phyloP scores from a whole-genome alignment of 2,888 invertebrate species.

The Nephrotoma flavescens region DNA sequence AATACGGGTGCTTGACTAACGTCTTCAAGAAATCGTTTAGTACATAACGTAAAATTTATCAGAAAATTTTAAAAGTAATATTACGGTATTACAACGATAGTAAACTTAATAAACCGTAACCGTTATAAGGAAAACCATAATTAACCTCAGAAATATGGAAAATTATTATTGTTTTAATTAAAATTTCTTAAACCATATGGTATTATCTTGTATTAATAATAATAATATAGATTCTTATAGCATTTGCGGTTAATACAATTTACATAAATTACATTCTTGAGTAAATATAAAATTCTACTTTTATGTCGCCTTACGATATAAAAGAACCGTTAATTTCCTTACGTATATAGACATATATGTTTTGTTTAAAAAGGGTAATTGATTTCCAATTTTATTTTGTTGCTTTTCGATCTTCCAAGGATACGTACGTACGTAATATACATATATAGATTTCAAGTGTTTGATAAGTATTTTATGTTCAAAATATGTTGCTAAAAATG shows the following conservation, averaged over 20 bases:
- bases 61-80: too few species aligned
- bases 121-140: neutral
- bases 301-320: neutral
- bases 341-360: neutral
- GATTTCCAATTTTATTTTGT: neutral
- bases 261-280: neutral
- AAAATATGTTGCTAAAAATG: neutral
- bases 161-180: neutral
- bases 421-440: neutral
- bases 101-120: neutral
- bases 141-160: neutral
- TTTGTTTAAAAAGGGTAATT: neutral
- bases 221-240: neutral
- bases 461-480: neutral
- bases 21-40: too few species aligned
- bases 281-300: neutral
- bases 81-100: too few species aligned
- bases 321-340: neutral
- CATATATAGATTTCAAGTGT: neutral
- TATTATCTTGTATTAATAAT: neutral
- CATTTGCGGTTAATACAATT: neutral
- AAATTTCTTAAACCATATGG: neutral
- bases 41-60: too few species aligned
- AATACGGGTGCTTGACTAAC: too few species aligned
- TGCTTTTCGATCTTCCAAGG: neutral